phyloP scores from a whole-genome alignment of 35 echinoderm and acorn worm genomes.

The Diadema setosum region DNA sequence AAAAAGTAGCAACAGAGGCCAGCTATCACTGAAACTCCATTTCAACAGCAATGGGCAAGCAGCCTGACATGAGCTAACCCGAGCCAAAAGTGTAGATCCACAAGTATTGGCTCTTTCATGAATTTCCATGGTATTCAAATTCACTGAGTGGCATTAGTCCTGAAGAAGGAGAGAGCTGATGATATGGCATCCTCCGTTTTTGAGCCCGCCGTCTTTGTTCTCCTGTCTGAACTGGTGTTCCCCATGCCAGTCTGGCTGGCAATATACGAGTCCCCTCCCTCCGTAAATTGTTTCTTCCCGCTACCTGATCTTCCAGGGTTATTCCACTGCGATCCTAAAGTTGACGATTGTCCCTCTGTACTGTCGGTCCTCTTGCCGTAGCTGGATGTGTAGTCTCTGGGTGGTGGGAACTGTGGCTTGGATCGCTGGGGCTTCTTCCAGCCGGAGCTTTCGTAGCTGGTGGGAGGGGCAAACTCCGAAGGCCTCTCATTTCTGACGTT shows the following conservation, averaged over 20 bases:
- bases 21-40: no score
- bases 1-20: no score
- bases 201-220: not conserved
- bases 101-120: no score
- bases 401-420: not conserved
- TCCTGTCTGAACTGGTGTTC: not conserved
- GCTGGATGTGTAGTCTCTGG: not conserved
- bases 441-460: not conserved
- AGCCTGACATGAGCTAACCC: no score
- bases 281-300: not conserved
- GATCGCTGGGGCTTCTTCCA: not conserved
- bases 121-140: no score
- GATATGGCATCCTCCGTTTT: not conserved
- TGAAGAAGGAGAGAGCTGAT: constrained; percentile 30
- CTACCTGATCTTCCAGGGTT: not conserved
- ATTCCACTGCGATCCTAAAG: not conserved
- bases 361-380: no score
- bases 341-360: no score
- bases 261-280: not conserved
- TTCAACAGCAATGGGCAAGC: no score
- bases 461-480: constrained; percentile 77
- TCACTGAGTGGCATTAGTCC: not conserved
- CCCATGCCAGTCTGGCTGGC: not conserved
- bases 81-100: no score
- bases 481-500: constrained; percentile 58